Evolutionary conservation across 2,113 vertebrate species (phyloP).

Genomic region (Onychostoma macrolepis): DNA sequence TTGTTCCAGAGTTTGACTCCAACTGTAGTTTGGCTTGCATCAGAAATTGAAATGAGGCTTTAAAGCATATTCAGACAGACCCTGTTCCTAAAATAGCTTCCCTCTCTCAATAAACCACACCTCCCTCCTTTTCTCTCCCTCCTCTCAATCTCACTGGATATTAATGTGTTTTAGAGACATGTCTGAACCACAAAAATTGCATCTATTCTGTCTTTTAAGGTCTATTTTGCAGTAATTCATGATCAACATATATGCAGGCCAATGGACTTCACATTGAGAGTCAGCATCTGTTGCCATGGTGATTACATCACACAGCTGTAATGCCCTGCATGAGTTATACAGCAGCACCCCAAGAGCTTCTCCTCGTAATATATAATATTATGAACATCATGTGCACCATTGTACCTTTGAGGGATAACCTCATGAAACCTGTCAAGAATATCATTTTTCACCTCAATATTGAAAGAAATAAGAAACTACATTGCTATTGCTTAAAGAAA

Average conservation of each 20-base stretch:
- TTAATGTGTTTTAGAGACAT: conserved; percentile 6
- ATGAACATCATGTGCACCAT: neutral
- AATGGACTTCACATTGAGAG: neutral
- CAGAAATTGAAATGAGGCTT: conserved; percentile 36
- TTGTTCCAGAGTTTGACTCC: conserved; percentile 29
- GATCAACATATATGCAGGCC: neutral
- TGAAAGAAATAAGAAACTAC: neutral
- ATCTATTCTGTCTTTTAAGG: conserved; percentile 4
- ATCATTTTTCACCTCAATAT: neutral
- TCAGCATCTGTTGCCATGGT: conserved; percentile 29
- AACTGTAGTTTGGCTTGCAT: conserved; percentile 15
- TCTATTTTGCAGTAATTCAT: conserved; percentile 7
- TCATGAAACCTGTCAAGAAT: neutral
- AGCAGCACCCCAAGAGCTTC: neutral
- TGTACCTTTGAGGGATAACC: neutral
- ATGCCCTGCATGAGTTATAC: conserved; percentile 16
- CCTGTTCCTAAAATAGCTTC: conserved; percentile 12
- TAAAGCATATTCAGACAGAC: neutral
- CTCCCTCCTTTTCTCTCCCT: neutral
- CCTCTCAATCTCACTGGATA: conserved; percentile 6
- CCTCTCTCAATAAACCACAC: neutral
- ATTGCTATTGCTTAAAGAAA: neutral
- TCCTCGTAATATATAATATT: neutral
- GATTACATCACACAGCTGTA: conserved; percentile 3
- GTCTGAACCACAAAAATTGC: conserved; percentile 8